Evolutionary conservation across 2,797 vertebrate genomes (phyloP).

Genomic region (Malurus leucopterus): DNA sequence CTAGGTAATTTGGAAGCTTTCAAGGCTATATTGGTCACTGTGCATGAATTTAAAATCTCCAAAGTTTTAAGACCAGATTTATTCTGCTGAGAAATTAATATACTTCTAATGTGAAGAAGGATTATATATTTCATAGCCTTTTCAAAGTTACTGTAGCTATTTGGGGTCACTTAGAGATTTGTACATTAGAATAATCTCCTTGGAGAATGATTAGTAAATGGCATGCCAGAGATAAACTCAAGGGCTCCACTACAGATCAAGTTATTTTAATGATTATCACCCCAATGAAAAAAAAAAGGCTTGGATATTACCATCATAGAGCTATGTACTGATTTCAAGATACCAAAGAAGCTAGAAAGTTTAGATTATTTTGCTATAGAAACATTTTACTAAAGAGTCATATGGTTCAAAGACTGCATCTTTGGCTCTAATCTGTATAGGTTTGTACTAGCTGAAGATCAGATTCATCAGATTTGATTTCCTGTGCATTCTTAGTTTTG

Average conservation of each 20-base stretch:
- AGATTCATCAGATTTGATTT: background rate
- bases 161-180: background rate
- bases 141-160: background rate
- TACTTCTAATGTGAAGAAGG: background rate
- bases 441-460: background rate
- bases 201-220: background rate
- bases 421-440: background rate
- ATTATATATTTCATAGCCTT: background rate
- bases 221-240: background rate
- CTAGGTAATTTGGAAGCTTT: background rate
- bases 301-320: background rate
- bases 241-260: background rate
- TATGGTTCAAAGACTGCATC: background rate
- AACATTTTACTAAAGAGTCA: background rate
- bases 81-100: background rate
- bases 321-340: background rate
- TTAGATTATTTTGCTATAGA: background rate
- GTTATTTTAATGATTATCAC: background rate
- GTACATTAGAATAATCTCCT: background rate
- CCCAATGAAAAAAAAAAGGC: background rate
- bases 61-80: background rate
- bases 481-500: background rate
- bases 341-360: background rate
- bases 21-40: background rate
- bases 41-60: background rate